A percentile compares a stretch with the other conserved stretches of the same genome.
Evolutionary conservation across 2,888 invertebrate genomes (phyloP).

Genomic region (Eupithecia tripunctaria): DNA sequence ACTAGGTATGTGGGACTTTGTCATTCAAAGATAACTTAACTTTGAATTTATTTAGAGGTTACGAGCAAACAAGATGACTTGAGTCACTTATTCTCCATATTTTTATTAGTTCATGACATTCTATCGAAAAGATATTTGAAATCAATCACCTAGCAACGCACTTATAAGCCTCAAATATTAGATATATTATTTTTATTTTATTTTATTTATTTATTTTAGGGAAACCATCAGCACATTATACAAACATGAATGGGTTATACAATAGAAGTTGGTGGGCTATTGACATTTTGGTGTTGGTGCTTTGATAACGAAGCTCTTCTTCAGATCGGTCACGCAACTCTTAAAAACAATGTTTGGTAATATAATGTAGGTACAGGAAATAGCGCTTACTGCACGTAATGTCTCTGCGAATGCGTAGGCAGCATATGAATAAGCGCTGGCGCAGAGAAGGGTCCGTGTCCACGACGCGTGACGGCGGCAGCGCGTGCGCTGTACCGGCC

Average conservation of each 20-base stretch:
- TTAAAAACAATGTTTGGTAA: neutral
- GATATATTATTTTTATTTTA: too few species aligned
- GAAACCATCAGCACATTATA: too few species aligned
- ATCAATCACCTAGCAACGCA: neutral
- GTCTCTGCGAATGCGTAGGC: slow-evolving; percentile 81
- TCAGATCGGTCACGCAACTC: neutral
- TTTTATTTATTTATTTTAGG: too few species aligned
- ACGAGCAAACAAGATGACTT: neutral
- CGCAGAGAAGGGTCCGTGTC: slow-evolving; percentile 94
- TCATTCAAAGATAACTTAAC: neutral
- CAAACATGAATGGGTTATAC: too few species aligned
- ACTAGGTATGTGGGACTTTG: slow-evolving; percentile 9
- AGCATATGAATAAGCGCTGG: slow-evolving; percentile 90
- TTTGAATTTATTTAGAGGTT: neutral
- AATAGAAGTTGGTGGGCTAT: too few species aligned
- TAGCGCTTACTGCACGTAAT: slow-evolving; percentile 73
- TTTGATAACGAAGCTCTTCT: neutral
- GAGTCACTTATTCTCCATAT: neutral
- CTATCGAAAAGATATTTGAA: neutral
- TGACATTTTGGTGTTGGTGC: neutral
- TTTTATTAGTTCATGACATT: neutral
- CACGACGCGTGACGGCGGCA: slow-evolving; percentile 94
- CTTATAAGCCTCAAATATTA: neutral
- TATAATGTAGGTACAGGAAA: neutral
- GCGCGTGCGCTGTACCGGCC: slow-evolving; percentile 94